These are phyloP conservation scores for Protodeltote pygarga DNA, from an alignment of 2,888 invertebrate species.

Conservation along the genomic window DNA sequence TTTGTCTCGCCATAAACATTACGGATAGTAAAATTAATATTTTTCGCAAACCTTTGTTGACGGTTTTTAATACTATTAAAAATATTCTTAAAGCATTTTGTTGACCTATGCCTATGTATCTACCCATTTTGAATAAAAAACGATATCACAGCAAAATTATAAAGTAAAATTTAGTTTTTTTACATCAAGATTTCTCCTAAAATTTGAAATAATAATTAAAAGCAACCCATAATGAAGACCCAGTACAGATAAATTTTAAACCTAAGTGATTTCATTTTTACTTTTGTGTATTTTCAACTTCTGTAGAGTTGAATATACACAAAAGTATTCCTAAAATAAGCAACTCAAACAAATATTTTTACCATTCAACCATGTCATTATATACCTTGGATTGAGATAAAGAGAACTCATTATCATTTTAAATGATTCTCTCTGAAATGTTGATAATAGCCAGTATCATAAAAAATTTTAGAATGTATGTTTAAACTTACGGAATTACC, in stretches of 20 bases:
- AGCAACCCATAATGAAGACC: neutral
- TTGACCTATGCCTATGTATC: neutral
- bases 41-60: slow-evolving; percentile 3
- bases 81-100: neutral
- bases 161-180: no score
- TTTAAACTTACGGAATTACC: slow-evolving; percentile 27
- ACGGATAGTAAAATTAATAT: neutral
- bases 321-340: no score
- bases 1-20: neutral
- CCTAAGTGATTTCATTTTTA: no score
- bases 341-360: neutral
- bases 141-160: no score
- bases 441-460: slow-evolving; percentile 5
- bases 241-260: neutral
- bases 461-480: slow-evolving; percentile 23
- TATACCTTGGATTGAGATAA: no score
- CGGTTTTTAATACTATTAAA: neutral
- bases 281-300: no score
- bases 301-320: no score
- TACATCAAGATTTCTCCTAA: no score
- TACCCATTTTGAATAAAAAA: neutral
- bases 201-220: neutral
- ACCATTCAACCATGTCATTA: neutral
- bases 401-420: no score
- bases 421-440: neutral